A percentile compares a stretch with the other conserved stretches of the same genome.
These are phyloP conservation scores for Nannobrachium achirus DNA, from an alignment of 2,113 vertebrate species.

Conservation along the genomic window DNA sequence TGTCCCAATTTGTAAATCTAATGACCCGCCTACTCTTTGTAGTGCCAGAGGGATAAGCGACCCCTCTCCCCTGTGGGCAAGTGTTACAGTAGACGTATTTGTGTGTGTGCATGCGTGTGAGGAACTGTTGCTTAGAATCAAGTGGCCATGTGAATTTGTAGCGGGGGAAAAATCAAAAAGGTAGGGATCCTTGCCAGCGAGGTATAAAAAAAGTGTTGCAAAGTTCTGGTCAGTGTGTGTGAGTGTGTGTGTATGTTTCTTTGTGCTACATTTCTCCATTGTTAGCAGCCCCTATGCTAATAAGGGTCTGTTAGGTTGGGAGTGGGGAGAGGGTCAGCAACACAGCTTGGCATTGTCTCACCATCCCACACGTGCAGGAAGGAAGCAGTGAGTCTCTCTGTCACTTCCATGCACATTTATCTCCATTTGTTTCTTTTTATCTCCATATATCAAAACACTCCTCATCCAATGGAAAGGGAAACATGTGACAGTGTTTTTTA, in stretches of 20 bases:
- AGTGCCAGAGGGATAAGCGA: background rate
- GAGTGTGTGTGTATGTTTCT: slow-evolving; percentile 25
- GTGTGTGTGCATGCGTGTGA: slow-evolving; percentile 15
- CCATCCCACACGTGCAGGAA: slow-evolving; percentile 63
- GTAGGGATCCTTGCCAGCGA: no score
- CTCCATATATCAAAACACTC: slow-evolving; percentile 25
- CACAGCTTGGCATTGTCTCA: slow-evolving; percentile 71
- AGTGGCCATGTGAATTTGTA: no score
- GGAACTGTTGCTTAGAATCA: background rate
- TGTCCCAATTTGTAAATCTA: background rate
- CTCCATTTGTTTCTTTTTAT: slow-evolving; percentile 15
- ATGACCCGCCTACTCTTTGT: no score
- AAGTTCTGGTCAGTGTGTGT: slow-evolving; percentile 5
- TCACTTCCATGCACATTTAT: slow-evolving; percentile 39
- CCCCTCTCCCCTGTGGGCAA: background rate
- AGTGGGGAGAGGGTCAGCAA: slow-evolving; percentile 52
- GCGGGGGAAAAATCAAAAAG: no score
- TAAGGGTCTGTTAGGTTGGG: slow-evolving; percentile 56
- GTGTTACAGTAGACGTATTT: no score
- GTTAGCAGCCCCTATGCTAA: slow-evolving; percentile 64
- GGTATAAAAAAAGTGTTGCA: no score
- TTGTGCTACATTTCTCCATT: slow-evolving; percentile 57
- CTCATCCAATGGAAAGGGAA: slow-evolving; percentile 38
- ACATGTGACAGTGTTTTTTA: slow-evolving; percentile 28
- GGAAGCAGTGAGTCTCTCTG: slow-evolving; percentile 58